Evolutionary conservation across 2,797 vertebrate genomes (phyloP), one percentile per base, ranked within the genome.

Genomic region (Gymnoscopelus braueri): DNA sequence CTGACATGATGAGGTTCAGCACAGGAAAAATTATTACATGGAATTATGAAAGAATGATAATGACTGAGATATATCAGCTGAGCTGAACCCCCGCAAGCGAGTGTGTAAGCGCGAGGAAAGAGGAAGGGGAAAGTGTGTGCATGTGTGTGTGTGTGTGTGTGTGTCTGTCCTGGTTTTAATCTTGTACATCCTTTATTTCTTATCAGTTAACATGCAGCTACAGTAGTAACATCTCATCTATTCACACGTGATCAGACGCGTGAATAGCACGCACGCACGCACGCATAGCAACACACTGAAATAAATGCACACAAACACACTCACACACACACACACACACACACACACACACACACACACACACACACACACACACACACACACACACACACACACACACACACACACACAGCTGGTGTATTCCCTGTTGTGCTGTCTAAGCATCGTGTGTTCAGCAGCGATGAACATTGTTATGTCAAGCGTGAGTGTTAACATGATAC

Each of bases 11-110:
- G 74, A 61, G 73, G 81, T 12, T 56, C 66, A 14, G 66, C 72
- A 11, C 53, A 80, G 77, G n/a, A 63, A 84, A 80, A 86, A 78
- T 87, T 87, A 86, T 87, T 84, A 88, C 87, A 88, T 77, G 82
- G 82, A 86, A 87, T 87, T 87, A 89, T 79, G 78, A 88, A 86
- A 81, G 81, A 79, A 65, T 84, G 86, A 87, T 87, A 87, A 89
- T 86, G 77, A 80, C 78, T 74, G 77, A 84, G 88, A 87, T 88
- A 88, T 86, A 82, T 53, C 72, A 53, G 70, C 2, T 75, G 53
- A 53, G 70, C 2, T 75, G 53, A 9, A 74, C 87, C 84, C 80
- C 80, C 48, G 14, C 14, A 11, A 50, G 56, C 26, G 64, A 71
- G 85, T 79, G 52, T 71, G 3, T 72, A 50, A 65, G 74, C 67